Percentiles rank a stretch among this genome's conserved stretches.
Evolutionary conservation across 2,888 invertebrate genomes (phyloP).

Genomic region (Phoenoteleia sp.): DNA sequence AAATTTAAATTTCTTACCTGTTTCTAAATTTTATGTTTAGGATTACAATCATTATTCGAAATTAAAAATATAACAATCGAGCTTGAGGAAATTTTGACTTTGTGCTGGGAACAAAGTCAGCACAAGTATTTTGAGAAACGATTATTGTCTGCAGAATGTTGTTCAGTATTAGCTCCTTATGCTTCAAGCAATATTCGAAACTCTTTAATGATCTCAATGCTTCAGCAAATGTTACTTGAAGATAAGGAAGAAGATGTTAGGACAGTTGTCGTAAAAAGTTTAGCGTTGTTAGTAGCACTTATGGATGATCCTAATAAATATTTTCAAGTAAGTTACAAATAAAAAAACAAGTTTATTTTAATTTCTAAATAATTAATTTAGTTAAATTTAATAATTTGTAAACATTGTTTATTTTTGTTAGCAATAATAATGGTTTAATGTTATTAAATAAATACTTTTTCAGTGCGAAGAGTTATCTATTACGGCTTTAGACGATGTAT

Average conservation of each 20-base stretch:
- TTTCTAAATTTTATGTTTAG: slow-evolving; percentile 80
- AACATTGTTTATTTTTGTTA: too few species aligned
- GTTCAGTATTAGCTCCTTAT: slow-evolving; percentile 89
- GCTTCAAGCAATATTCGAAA: slow-evolving; percentile 90
- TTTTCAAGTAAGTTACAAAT: slow-evolving; percentile 83
- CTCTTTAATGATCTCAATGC: slow-evolving; percentile 91
- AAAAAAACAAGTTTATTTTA: too few species aligned
- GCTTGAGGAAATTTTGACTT: slow-evolving; percentile 90
- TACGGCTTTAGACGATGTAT: slow-evolving; percentile 88
- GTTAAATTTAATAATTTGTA: too few species aligned
- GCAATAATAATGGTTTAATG: too few species aligned
- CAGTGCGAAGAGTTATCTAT: slow-evolving; percentile 89
- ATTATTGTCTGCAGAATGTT: slow-evolving; percentile 90
- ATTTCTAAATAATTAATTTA: too few species aligned
- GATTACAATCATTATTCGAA: slow-evolving; percentile 87
- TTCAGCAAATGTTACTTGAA: slow-evolving; percentile 91
- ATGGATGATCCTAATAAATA: slow-evolving; percentile 91
- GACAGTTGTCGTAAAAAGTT: slow-evolving; percentile 89
- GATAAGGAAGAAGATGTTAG: slow-evolving; percentile 90
- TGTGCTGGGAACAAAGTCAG: slow-evolving; percentile 92
- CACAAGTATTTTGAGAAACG: slow-evolving; percentile 90
- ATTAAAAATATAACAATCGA: slow-evolving; percentile 87
- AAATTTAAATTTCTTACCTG: too few species aligned
- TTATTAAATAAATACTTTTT: too few species aligned
- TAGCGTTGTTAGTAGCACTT: slow-evolving; percentile 89